phyloP scores from a whole-genome alignment of 1,140 invertebrate species.

The Meloidogyne hapla region DNA sequence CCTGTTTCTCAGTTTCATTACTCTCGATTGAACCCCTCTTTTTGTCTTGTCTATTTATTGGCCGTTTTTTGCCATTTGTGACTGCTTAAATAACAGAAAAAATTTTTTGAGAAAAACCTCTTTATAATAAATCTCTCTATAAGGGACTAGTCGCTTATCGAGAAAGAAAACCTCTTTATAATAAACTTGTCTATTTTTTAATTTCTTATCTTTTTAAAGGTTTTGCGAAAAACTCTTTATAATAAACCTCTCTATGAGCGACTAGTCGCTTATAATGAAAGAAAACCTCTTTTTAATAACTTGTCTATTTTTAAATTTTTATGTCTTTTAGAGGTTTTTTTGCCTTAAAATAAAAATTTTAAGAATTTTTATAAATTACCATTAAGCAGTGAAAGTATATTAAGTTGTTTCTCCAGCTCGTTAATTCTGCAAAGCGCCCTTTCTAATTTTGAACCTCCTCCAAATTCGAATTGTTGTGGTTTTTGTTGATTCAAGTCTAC shows the following conservation, averaged over 20 bases:
- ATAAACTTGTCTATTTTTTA: no score
- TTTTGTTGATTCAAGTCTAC: background rate
- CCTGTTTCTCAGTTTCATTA: background rate
- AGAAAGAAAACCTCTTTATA: no score
- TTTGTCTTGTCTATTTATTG: background rate
- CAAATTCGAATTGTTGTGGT: background rate
- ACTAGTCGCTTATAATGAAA: no score
- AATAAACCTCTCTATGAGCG: no score
- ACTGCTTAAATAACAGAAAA: background rate
- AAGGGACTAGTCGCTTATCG: no score
- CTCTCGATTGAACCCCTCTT: background rate
- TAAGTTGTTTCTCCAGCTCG: constrained; percentile 17
- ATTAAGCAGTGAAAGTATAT: constrained; percentile 8
- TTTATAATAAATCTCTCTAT: no score
- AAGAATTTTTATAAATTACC: background rate
- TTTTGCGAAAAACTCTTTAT: no score
- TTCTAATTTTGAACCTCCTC: constrained; percentile 24
- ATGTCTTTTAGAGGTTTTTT: no score
- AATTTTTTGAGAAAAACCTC: background rate
- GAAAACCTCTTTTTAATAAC: no score
- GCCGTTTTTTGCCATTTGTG: constrained; percentile 10
- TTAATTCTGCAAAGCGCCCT: constrained; percentile 23
- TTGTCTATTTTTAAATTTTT: no score
- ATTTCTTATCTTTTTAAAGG: no score
- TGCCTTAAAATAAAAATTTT: constrained; percentile 3